Evolutionary conservation across 2,888 invertebrate genomes (phyloP), one percentile per base, ranked within the genome.

Genomic region (Polydrusus pterygomalis): DNA sequence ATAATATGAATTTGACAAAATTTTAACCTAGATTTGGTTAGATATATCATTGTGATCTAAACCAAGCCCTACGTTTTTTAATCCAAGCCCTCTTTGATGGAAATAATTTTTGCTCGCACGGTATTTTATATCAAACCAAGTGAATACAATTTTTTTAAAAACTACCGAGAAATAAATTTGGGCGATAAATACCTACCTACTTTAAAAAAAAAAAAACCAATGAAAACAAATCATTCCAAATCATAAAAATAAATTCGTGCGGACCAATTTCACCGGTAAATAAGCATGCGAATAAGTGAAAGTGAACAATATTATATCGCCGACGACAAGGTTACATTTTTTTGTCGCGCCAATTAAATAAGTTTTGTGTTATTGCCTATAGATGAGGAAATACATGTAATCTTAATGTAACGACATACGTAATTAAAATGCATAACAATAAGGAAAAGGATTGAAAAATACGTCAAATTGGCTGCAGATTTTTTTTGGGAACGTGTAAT

Each of bases 311-410:
- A 68, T 69, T 74, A 68, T 69, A 68, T 62, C 74, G 69, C 20
- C 45, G 60, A 38, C 45, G 60, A 8, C 69, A 71, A 75, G 71
- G 70, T 75, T 75, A 71, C 18, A 75, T 65, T 71, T 67, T 75
- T 71, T 75, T 75, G 70, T 75, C 67, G 60, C 60, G 60, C 67
- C 71, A 74, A 74, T 74, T 74, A 54, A 74, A 74, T 74, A 74
- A 74, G 62, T 68, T 62, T 60, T 40, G 56, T 68, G 67, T 68
- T 51, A 51, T 51, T 51, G 11, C 34, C 15, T 58, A n/a, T n/a
- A 64, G 70, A 70, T 74, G 74, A 70, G 74, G 74, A 69, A 74
- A 74, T 74, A 34, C 56, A 60, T 18, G 38, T 60, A 60, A 49
- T 63, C 47, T 51, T 64, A 70, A 63, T 65, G 64, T 64, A 72